Conservation (phyloP, 2,113 vertebrate species). For the Pleuronectes platessa region DNA sequence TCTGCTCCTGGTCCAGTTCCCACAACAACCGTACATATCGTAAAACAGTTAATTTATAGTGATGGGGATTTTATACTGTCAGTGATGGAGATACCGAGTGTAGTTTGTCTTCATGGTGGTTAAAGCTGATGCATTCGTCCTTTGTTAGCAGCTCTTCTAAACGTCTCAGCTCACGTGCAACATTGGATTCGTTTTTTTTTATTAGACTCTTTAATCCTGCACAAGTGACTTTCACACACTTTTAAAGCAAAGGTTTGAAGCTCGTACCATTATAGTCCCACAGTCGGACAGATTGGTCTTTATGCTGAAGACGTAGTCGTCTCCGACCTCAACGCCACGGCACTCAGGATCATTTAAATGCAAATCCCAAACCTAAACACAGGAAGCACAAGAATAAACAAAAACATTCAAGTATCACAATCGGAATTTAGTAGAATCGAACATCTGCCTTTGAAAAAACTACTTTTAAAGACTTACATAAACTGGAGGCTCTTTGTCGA, state of each 20-base stretch:
- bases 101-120: conserved; percentile 50
- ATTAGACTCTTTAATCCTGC: neutral
- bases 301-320: conserved; percentile 81
- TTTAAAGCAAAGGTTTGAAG: neutral
- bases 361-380: conserved; percentile 81
- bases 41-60: conserved; percentile 65
- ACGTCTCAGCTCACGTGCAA: conserved; percentile 54
- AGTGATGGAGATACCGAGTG: conserved; percentile 29
- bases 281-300: conserved; percentile 81
- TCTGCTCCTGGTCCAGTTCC: conserved; percentile 2
- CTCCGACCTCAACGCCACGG: conserved; percentile 71
- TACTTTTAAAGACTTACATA: conserved; percentile 65
- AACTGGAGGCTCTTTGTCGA: conserved; percentile 82
- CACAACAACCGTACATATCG: conserved; percentile 38
- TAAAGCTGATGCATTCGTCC: conserved; percentile 17
- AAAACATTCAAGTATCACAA: neutral
- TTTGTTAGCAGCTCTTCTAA: conserved; percentile 52
- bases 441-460: too few relatives aligned
- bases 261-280: conserved; percentile 72
- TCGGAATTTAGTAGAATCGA: too few relatives aligned
- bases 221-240: neutral
- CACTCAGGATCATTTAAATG: conserved; percentile 79
- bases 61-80: conserved; percentile 43
- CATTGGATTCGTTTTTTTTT: conserved; percentile 39
- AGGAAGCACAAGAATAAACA: neutral